These are phyloP conservation scores for Delia radicum DNA, from an alignment of 1,140 invertebrate genomes.

Conservation along the genomic window DNA sequence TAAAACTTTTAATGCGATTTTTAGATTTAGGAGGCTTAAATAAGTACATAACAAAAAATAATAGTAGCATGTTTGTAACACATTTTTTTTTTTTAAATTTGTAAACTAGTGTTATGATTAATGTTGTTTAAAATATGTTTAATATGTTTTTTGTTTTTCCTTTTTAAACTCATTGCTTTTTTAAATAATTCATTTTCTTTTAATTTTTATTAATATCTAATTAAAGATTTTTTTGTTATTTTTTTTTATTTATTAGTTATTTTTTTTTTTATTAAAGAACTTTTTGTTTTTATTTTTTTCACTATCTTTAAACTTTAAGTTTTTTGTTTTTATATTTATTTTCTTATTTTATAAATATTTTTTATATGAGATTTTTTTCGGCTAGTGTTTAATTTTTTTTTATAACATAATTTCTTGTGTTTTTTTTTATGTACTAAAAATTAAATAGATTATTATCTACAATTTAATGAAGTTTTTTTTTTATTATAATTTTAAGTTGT, in stretches of 20 bases:
- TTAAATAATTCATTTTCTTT: neutral
- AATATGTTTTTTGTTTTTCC: slow-evolving; percentile 2
- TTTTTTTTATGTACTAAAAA: slow-evolving; percentile 24
- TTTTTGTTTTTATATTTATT: neutral
- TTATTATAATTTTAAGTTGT: slow-evolving; percentile 26
- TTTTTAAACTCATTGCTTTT: slow-evolving; percentile 17
- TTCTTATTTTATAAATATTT: slow-evolving; percentile 25
- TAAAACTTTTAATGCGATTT: too few species aligned
- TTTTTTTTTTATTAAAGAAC: slow-evolving; percentile 17
- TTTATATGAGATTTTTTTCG: slow-evolving; percentile 35
- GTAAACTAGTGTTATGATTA: too few species aligned
- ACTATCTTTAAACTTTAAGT: slow-evolving; percentile 15
- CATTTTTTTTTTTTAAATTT: too few species aligned
- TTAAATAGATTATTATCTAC: slow-evolving; percentile 25
- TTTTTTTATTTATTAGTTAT: slow-evolving; percentile 24
- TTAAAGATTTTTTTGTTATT: slow-evolving; percentile 26
- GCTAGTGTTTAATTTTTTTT: slow-evolving; percentile 34
- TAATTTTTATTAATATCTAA: slow-evolving; percentile 21
- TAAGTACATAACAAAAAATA: too few species aligned
- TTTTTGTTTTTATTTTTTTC: slow-evolving; percentile 4
- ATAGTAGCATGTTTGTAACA: too few species aligned
- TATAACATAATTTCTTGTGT: slow-evolving; percentile 30
- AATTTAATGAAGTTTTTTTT: slow-evolving; percentile 25
- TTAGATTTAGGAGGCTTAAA: too few species aligned
- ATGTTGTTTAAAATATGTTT: neutral